These are phyloP conservation scores for Saimiri boliviensis DNA, from an alignment of 2,113 vertebrate genomes.

Conservation along the genomic window DNA sequence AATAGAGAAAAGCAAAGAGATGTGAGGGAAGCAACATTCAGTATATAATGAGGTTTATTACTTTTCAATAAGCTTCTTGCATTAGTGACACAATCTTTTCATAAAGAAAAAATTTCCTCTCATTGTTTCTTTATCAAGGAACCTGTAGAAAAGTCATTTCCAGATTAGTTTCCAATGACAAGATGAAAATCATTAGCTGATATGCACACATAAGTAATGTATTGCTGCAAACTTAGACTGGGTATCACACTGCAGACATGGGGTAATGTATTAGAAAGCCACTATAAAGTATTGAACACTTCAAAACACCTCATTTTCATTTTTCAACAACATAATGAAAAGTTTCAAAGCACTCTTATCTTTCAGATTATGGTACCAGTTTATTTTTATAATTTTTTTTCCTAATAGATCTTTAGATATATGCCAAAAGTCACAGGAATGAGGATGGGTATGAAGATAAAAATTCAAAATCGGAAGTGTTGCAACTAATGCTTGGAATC, in stretches of 20 bases:
- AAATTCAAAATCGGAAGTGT: slow-evolving; percentile 41
- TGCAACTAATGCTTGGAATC: slow-evolving; percentile 21
- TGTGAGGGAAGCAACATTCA: background rate
- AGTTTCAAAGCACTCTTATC: slow-evolving; percentile 42
- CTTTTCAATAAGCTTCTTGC: slow-evolving; percentile 24
- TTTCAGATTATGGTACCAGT: slow-evolving; percentile 49
- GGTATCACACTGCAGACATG: background rate
- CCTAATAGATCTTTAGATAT: slow-evolving; percentile 20
- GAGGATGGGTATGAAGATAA: slow-evolving; percentile 32
- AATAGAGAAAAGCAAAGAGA: background rate
- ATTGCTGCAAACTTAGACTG: slow-evolving; percentile 7
- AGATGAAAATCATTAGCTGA: slow-evolving; percentile 28
- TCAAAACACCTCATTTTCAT: background rate
- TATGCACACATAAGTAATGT: background rate
- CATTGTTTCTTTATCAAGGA: slow-evolving; percentile 29
- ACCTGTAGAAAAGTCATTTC: slow-evolving; percentile 24
- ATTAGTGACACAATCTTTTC: slow-evolving; percentile 20
- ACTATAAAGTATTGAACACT: slow-evolving; percentile 34
- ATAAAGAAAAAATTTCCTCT: slow-evolving; percentile 12
- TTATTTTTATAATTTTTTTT: slow-evolving; percentile 64
- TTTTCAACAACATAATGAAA: slow-evolving; percentile 58
- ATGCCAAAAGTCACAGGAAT: slow-evolving; percentile 16
- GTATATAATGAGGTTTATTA: background rate
- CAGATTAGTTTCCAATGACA: slow-evolving; percentile 1
- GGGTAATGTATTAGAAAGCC: slow-evolving; percentile 55